Base-by-base conservation (phyloP, 2,888 invertebrate species). In the Agrochola macilenta region DNA sequence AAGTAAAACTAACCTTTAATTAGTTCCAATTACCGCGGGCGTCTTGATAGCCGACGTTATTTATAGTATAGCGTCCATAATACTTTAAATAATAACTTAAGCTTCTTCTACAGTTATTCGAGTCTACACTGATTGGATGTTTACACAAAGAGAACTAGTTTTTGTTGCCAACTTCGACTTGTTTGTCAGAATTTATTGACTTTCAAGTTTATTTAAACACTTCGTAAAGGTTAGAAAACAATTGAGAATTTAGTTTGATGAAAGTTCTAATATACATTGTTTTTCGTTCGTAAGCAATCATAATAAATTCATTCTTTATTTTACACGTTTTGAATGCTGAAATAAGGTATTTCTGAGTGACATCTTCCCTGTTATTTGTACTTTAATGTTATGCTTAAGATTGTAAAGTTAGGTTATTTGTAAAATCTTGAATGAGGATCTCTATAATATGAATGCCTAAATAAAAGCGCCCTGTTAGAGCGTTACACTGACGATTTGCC, bases 21-120 rank as follows among this genome's bases (percentile, higher is more conserved):
- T 92, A 92, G 91, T 90, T 90, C 85, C 79, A 87, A 89, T 92
- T 92, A 91, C 90, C 91, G 81, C 79, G 70, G 72, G 61, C 78
- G 76, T 83, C 80, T 74, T 79, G 79, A 75, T 76, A 57, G 61
- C 85, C 69, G 63, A 65, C 66, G 64, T 81, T 77, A 81, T 79
- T 77, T 79, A 83, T 78, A 76, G 60, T 75, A 69, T 70, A 75
- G 74, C 69, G 76, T 78, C 71, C 76, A 73, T 79, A 66, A 66
- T 79, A 82, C 66, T 79, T 79, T 76, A 76, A 75, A 85, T 73
- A 79, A 75, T 85, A 82, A 77, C 61, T 69, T 70, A 70, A 76
- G 64, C 57, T 72, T 69, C 39, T 73, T 74, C 4, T 66, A 74
- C 69, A 76, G 68, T 72, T 78, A 76, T 60, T 58, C 39, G 30